Conservation (phyloP, 1,140 invertebrate genomes). For the Drosophila sturtevanti region DNA sequence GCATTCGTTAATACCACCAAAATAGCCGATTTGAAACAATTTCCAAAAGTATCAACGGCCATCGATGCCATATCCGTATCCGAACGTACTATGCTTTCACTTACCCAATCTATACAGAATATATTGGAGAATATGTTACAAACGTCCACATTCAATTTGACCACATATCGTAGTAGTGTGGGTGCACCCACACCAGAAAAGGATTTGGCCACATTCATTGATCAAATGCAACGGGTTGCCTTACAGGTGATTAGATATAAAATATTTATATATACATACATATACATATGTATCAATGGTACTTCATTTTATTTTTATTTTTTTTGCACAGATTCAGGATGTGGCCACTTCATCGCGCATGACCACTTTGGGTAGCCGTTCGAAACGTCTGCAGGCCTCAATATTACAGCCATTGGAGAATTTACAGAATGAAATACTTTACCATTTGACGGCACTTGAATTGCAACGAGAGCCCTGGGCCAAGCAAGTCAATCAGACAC, state of each 20-base stretch:
- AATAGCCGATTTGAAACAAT: slow-evolving; percentile 83
- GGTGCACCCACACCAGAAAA: slow-evolving; percentile 88
- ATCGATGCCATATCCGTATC: slow-evolving; percentile 79
- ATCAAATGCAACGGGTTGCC: slow-evolving; percentile 89
- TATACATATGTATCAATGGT: too few relatives aligned
- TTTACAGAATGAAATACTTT: slow-evolving; percentile 88
- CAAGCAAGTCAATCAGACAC: slow-evolving; percentile 87
- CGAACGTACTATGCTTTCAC: slow-evolving; percentile 71
- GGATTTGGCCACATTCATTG: slow-evolving; percentile 88
- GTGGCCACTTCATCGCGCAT: slow-evolving; percentile 86
- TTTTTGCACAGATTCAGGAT: slow-evolving; percentile 83
- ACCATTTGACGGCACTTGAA: slow-evolving; percentile 89
- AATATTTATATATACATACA: background rate
- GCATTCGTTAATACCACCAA: slow-evolving; percentile 86
- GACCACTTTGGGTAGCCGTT: slow-evolving; percentile 85
- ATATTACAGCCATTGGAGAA: slow-evolving; percentile 88
- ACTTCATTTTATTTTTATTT: slow-evolving; percentile 7
- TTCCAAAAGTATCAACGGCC: slow-evolving; percentile 78
- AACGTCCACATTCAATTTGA: slow-evolving; percentile 87
- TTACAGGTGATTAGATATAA: slow-evolving; percentile 84
- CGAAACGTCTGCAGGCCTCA: slow-evolving; percentile 85
- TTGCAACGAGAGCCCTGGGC: slow-evolving; percentile 86
- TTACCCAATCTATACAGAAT: slow-evolving; percentile 85
- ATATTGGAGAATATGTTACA: slow-evolving; percentile 87
- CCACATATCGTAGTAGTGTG: slow-evolving; percentile 85